Evolutionary conservation across 1,140 invertebrate species (phyloP), one percentile per base, ranked within the genome.

Genomic region (Rhagoletis zephyria): DNA sequence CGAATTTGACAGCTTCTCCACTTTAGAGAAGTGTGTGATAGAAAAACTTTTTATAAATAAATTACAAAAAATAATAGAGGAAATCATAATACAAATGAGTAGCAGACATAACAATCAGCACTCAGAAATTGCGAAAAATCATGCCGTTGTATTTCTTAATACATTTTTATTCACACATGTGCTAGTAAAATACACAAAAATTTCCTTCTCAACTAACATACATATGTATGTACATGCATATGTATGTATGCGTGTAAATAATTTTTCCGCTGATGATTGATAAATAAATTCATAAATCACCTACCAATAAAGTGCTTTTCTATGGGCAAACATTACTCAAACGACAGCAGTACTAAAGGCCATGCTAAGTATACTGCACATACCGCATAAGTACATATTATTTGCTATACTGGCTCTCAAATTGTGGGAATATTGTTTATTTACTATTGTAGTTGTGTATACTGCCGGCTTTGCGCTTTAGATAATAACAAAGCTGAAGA

Each of bases 41-140:
- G 51, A 56, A 56, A 56, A 56, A 56, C 5, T 56, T 5, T 56
- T 56, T 10, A 56, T 48, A n/a, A 63, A 63, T n/a, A 63, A 63
- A 12, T 63, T 12, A 12, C 10, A 14, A 12, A 14, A n/a, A 42
- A 12, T 16, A 48, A 42, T 45, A 48, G 45, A 74, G 16, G 10
- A 45, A 74, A 48, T 45, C 42, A 45, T 74, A 40, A 48, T 12
- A 74, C 67, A 74, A 74, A 74, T 74, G n/a, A 12, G 19, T 12
- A 81, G 19, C 74, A 81, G 74, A 81, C 74, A 81, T 81, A 81
- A 81, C 74, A 81, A 81, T 74, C 67, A 74, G 40, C 67, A 74
- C 74, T 81, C 19, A 56, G 30, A 19, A 56, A 81, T 30, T 81
- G 48, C 74, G 48, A 81, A 81, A 59, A 74, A 56, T 1, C 14